Percentiles rank a stretch among this genome's conserved stretches.
Evolutionary conservation across 2,888 invertebrate species (phyloP).

Genomic region (Mystacides longicornis): DNA sequence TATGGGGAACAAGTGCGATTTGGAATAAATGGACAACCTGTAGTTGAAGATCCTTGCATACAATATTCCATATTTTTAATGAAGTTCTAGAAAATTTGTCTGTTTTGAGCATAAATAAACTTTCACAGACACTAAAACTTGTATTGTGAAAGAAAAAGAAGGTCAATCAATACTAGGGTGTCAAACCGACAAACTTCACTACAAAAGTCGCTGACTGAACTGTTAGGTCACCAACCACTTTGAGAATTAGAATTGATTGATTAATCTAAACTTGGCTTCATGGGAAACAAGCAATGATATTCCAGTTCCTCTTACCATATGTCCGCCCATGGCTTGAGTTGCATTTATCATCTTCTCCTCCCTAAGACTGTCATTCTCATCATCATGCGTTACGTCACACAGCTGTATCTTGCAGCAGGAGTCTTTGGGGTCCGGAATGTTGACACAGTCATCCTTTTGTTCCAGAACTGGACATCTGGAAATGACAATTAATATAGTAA

Average conservation of each 20-base stretch:
- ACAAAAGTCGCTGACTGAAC: no score
- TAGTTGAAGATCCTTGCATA: no score
- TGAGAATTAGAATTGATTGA: not conserved
- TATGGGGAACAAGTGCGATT: no score
- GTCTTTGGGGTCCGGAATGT: slow-evolving; percentile 75
- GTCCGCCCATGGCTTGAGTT: not conserved
- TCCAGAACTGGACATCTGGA: slow-evolving; percentile 53
- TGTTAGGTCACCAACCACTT: no score
- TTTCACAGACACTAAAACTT: no score
- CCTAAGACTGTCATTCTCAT: slow-evolving; percentile 40
- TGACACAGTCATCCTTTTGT: slow-evolving; percentile 67
- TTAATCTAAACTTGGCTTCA: not conserved
- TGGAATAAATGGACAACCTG: no score
- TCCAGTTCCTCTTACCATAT: not conserved
- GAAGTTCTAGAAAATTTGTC: no score
- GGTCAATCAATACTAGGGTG: not conserved
- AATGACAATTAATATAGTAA: no score
- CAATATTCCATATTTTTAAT: no score
- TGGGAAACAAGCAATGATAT: not conserved
- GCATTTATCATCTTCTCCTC: not conserved
- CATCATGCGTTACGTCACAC: slow-evolving; percentile 77
- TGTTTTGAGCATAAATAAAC: no score
- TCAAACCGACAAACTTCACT: not conserved
- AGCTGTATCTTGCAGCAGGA: slow-evolving; percentile 78
- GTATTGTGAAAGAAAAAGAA: no score